Conservation (phyloP, 2,888 invertebrate species). For the Galeopsomyia nigrocyanea region DNA sequence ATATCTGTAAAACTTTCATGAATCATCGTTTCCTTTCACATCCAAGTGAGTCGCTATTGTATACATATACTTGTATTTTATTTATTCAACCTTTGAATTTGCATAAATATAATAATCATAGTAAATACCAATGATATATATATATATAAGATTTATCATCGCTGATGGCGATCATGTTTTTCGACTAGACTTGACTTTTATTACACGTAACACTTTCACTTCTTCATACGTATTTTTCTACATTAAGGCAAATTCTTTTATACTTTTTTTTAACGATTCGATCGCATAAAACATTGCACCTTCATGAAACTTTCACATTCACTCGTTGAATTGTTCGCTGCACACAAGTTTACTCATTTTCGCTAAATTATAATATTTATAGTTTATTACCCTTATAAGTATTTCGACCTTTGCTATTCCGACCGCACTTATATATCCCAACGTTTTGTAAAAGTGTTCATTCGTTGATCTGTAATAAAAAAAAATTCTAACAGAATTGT, state of each 20-base stretch:
- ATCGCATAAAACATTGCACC: conserved; percentile 12
- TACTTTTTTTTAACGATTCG: conserved; percentile 12
- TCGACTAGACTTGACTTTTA: conserved; percentile 33
- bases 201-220: conserved; percentile 15
- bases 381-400: conserved; percentile 8
- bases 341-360: conserved; percentile 10
- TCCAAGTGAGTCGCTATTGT: conserved; percentile 46
- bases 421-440: conserved; percentile 24
- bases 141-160: conserved; percentile 11
- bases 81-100: conserved; percentile 24
- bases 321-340: conserved; percentile 16
- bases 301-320: conserved; percentile 6
- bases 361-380: conserved; percentile 5
- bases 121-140: not conserved
- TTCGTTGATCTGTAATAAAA: conserved; percentile 42
- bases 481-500: not conserved
- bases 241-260: conserved; percentile 43
- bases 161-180: conserved; percentile 2
- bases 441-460: conserved; percentile 36
- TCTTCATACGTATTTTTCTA: conserved; percentile 19
- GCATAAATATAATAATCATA: conserved; percentile 39
- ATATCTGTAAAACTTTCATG: conserved; percentile 39
- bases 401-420: conserved; percentile 21
- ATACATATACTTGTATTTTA: conserved; percentile 33
- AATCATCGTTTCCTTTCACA: conserved; percentile 29